Conservation (phyloP, 2,888 invertebrate genomes). For the Ochropacha duplaris region DNA sequence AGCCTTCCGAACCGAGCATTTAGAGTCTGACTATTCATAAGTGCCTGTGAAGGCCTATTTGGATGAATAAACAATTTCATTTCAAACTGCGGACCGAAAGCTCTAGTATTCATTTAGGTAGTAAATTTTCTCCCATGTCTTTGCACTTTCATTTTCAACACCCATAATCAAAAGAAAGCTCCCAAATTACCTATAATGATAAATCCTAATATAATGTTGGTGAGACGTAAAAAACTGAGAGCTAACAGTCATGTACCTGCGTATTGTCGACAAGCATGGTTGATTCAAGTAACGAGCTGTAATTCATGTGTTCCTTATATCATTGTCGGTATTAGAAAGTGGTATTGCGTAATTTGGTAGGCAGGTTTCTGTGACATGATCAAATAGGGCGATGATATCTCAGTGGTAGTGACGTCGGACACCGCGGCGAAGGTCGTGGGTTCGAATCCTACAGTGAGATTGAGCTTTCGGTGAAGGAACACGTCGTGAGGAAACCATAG, state of each 20-base stretch:
- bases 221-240: conserved; percentile 1
- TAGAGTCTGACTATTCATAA: too few species aligned
- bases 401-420: too few species aligned
- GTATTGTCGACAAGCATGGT: conserved; percentile 2
- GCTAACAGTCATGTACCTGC: background rate
- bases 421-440: too few species aligned
- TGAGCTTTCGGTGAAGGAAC: too few species aligned
- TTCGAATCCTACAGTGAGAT: too few species aligned
- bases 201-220: background rate
- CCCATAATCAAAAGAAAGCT: background rate
- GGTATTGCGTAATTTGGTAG: conserved; percentile 4
- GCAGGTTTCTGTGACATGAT: background rate
- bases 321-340: conserved; percentile 1
- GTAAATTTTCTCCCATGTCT: background rate
- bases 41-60: too few species aligned
- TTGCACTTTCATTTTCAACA: background rate
- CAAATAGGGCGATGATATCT: too few species aligned
- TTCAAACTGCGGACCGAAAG: too few species aligned
- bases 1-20: too few species aligned
- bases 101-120: too few species aligned
- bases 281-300: conserved; percentile 2
- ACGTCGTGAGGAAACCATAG: too few species aligned
- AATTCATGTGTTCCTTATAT: background rate
- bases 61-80: too few species aligned
- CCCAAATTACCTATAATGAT: background rate